Conservation (phyloP, 2,113 vertebrate species). For the Agapornis roseicollis region DNA sequence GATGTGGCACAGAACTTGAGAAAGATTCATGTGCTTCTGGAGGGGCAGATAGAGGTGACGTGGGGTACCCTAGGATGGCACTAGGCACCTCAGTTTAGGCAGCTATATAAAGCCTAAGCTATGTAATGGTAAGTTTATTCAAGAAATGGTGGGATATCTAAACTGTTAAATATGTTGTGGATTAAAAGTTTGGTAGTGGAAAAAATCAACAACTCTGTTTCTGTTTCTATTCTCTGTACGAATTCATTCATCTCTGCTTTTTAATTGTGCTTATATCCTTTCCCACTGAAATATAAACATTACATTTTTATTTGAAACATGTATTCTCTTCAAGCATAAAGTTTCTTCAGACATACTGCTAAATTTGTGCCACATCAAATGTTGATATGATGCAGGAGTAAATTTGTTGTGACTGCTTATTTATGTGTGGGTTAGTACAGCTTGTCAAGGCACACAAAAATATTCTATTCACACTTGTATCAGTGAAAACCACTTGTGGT, state of each 20-base stretch:
- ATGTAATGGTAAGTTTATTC: background rate
- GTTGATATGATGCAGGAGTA: slow-evolving; percentile 26
- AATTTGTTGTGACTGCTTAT: slow-evolving; percentile 32
- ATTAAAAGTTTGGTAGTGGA: slow-evolving; percentile 25
- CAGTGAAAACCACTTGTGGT: background rate
- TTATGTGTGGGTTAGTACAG: slow-evolving; percentile 44
- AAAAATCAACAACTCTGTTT: slow-evolving; percentile 19
- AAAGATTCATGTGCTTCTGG: background rate
- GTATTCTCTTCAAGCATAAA: slow-evolving; percentile 50
- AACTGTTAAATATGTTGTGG: slow-evolving; percentile 8
- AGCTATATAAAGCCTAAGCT: background rate
- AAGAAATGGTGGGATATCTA: background rate
- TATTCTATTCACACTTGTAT: slow-evolving; percentile 15
- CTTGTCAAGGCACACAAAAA: slow-evolving; percentile 6
- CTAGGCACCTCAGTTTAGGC: background rate
- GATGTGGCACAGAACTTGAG: background rate
- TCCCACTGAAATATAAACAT: slow-evolving; percentile 39
- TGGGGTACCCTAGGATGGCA: background rate
- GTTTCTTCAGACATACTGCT: slow-evolving; percentile 49
- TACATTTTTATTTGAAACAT: slow-evolving; percentile 49
- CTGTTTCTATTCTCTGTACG: slow-evolving; percentile 44
- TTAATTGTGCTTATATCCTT: slow-evolving; percentile 23
- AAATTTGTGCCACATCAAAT: slow-evolving; percentile 64
- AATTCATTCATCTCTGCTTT: slow-evolving; percentile 30
- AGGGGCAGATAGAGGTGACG: background rate